Evolutionary conservation across 2,113 vertebrate species (phyloP), one percentile per base, ranked within the genome.

Genomic region (Lagopus leucura): DNA sequence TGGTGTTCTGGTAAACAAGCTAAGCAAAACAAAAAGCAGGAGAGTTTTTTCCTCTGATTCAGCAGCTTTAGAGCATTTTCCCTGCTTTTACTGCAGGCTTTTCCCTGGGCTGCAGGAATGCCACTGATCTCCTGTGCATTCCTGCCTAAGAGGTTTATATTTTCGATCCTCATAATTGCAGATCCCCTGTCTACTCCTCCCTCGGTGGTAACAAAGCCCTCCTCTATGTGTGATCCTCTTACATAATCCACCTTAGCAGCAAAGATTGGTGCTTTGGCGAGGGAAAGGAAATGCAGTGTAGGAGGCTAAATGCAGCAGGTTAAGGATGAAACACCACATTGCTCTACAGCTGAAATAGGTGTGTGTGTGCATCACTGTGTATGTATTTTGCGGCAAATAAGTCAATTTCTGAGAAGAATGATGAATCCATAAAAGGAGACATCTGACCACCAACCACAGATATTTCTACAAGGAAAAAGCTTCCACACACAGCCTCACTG

Each of bases 131-230:
- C 74, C 77, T 74, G 82, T 50, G 64, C 91, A 88, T 92, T 96
- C 89, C 92, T 92, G 55, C 28, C 5, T 91, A 93, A 95, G 91
- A 93, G 95, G 87, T 94, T 96, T 96, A 95, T 93, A 42, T 40
- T 83, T 85, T 85, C 2, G 0, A 66, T 71, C 93, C 91, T 78
- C 72, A 36, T 88, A 92, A 71, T 38, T 93, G 75, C 94, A 89
- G 78, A 80, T 82, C 67, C 32, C 38, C 63, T 89, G 72, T 47
- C 72, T 91, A 40, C 61, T 42, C 67, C 52, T 93, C 78, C 47
- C 38, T 71, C 1, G 1, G 43, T 36, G 4, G 16, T 48, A 94
- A 94, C 84, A 94, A 88, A 91, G 80, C 78, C 36, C 61, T 84
- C 30, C 42, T 95, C 50, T 93, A 27, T 85, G 55, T 47, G 28